These are phyloP conservation scores for Lasiommata megera DNA, from an alignment of 2,888 invertebrate species.

Conservation along the genomic window DNA sequence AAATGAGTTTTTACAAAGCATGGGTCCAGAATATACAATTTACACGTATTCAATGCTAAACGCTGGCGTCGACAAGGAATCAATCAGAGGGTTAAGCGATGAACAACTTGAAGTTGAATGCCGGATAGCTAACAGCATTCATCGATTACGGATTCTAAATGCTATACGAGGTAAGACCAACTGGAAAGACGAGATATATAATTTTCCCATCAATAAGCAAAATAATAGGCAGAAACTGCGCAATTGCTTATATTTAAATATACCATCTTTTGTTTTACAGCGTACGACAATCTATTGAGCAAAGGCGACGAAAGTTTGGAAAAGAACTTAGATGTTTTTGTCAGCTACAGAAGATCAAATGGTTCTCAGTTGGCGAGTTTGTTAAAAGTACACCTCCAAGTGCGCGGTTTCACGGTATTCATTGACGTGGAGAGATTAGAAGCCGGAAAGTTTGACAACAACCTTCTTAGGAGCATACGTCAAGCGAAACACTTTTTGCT, in stretches of 20 bases:
- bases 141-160: conserved; percentile 93
- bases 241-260: background rate
- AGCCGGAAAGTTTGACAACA: conserved; percentile 99
- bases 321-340: conserved; percentile 97
- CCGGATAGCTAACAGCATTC: conserved; percentile 96
- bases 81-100: conserved; percentile 92
- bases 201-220: background rate
- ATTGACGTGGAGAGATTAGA: conserved; percentile 98
- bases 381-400: conserved; percentile 97
- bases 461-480: conserved; percentile 96
- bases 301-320: conserved; percentile 89
- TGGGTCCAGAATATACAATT: conserved; percentile 95
- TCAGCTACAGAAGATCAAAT: conserved; percentile 97
- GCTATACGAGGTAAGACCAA: conserved; percentile 85
- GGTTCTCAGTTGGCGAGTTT: conserved; percentile 98
- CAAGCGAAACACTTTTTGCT: conserved; percentile 98
- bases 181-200: background rate
- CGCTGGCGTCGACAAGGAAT: conserved; percentile 95
- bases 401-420: conserved; percentile 97
- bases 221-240: no score
- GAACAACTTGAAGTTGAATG: conserved; percentile 96
- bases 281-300: conserved; percentile 83
- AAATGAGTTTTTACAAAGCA: conserved; percentile 90
- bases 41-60: conserved; percentile 98
- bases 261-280: conserved; percentile 59